Percentiles rank a stretch among this genome's conserved stretches.
Conservation (phyloP, 2,797 vertebrate genomes). For the Ctenopoma multispine region DNA sequence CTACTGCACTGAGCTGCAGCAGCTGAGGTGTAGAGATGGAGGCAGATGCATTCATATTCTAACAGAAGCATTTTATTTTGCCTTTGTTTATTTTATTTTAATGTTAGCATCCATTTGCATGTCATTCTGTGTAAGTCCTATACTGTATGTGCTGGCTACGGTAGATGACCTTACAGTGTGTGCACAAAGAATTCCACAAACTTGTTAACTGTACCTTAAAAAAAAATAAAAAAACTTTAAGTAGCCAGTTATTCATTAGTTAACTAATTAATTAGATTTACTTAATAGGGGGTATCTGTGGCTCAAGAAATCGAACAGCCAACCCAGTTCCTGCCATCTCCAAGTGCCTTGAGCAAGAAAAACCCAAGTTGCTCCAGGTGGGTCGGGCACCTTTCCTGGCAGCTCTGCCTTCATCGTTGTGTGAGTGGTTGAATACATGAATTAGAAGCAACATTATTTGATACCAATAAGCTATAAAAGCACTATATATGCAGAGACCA, state of each 20-base stretch:
- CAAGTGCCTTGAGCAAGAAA: no score
- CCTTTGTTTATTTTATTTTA: constrained; percentile 20
- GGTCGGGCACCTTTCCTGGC: no score
- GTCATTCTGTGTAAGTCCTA: background rate
- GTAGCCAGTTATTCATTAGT: background rate
- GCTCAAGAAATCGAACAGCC: no score
- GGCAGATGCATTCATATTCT: constrained; percentile 4
- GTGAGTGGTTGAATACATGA: no score
- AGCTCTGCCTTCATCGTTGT: no score
- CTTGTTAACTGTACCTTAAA: background rate
- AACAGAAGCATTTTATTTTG: background rate
- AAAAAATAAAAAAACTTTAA: background rate
- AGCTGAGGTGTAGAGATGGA: constrained; percentile 27
- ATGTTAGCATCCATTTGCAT: constrained; percentile 1
- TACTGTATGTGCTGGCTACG: background rate
- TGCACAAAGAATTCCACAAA: background rate
- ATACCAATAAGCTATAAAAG: no score
- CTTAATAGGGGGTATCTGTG: no score
- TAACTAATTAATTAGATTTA: background rate
- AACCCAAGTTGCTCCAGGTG: no score
- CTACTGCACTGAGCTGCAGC: constrained; percentile 33
- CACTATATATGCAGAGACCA: no score
- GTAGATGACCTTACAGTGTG: background rate
- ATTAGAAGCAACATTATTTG: no score
- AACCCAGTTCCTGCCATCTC: no score